Base-by-base conservation (phyloP, 2,888 invertebrate species). In the Fissipunctia ypsillon region DNA sequence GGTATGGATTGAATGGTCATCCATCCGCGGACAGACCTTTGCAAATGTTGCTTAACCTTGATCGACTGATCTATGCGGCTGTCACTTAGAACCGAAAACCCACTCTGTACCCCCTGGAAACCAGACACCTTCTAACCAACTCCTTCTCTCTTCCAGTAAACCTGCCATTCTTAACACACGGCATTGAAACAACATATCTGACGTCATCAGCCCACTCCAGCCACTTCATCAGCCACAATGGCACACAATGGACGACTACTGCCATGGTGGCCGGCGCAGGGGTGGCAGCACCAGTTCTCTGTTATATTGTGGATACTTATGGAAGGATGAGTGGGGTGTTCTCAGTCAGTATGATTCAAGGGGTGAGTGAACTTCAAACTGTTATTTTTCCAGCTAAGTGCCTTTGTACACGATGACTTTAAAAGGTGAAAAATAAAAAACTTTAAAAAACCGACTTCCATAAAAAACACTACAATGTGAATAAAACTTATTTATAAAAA, bases 81-180 rank as follows among this genome's bases (percentile, higher is more conserved):
- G 16, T 7, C 4, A 45, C 3, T 31, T 28, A 43, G n/a, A 10
- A 14, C 3, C 41, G 3, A n/a, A 10, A 25, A 12, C 0, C 16
- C 19, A 41, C 54, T 41, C 25, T 3, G 19, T 41, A 61, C 3
- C 0, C 25, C 10, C 9, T 45, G 35, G 1, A 43, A 35, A 25
- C 22, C 16, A 25, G 1, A n/a, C 22, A 22, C 3, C n/a, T 14
- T 41, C 14, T 59, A 45, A 75, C 28, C 1, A 16, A 22, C 1
- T 48, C 3, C 0, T 1, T 64, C 1, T 54, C 0, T 48, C 6
- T 79, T 92, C 1, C 91, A 95, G 95, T 91, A 3, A 93, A 92
- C 52, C 79, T 96, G 0, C 93, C 95, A 9, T 95, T 94, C 89
- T 92, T 95, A 83, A 95, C 95, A 0, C 92, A 94, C 69, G 95